A percentile compares a stretch with the other conserved stretches of the same genome.
Evolutionary conservation across 2,113 vertebrate species (phyloP).

Genomic region (Myiozetetes cayanensis): DNA sequence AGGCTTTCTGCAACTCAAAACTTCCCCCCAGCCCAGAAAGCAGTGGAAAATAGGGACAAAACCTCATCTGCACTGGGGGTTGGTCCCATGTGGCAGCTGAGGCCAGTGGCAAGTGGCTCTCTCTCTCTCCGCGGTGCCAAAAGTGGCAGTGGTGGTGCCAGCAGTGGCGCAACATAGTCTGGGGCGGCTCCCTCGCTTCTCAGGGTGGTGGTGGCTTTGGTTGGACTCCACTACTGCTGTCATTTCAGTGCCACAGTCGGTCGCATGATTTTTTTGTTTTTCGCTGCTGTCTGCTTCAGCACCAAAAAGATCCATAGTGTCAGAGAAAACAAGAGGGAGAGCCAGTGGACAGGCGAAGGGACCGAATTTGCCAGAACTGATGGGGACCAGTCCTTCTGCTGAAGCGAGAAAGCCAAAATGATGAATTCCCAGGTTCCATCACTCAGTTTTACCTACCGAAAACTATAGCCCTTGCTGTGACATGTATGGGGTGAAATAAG

Average conservation of each 20-base stretch:
- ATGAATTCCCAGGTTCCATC: not conserved
- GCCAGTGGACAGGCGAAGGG: no score
- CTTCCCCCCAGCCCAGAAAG: not conserved
- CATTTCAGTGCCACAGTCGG: not conserved
- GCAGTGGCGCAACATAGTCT: not conserved
- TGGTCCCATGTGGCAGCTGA: not conserved
- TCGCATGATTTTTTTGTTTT: no score
- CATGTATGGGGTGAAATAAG: not conserved
- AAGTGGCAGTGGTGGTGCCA: not conserved
- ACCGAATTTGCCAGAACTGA: no score
- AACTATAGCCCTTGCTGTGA: not conserved
- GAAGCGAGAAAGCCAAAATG: not conserved
- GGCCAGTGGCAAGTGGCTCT: not conserved
- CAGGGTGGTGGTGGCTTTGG: not conserved
- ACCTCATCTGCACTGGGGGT: not conserved
- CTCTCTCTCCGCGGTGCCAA: not conserved
- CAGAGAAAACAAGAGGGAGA: no score
- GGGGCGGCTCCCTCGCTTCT: not conserved
- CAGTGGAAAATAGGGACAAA: not conserved
- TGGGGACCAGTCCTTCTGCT: no score
- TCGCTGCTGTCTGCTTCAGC: no score
- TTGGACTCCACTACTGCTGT: not conserved
- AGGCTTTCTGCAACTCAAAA: not conserved
- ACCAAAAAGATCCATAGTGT: no score
- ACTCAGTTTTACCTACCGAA: not conserved